Conservation (phyloP, 1,140 invertebrate genomes). For the Grapholita molesta region DNA sequence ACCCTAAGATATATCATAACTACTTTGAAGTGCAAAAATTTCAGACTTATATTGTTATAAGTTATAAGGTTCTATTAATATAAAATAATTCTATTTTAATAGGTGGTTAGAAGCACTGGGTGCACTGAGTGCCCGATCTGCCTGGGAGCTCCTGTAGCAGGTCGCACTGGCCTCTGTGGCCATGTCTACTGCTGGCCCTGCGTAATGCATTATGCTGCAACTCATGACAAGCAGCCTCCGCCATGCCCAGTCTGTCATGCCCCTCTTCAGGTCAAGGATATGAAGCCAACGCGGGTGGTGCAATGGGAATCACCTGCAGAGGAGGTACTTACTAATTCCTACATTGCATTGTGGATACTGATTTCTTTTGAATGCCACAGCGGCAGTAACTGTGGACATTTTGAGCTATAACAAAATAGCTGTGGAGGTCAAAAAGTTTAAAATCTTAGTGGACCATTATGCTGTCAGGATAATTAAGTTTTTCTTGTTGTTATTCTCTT, state of each 20-base stretch:
- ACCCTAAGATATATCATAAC: no score
- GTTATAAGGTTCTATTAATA: no score
- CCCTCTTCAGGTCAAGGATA: conserved; percentile 85
- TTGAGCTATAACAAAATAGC: no score
- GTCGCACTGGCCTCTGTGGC: conserved; percentile 95
- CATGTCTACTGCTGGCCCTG: conserved; percentile 98
- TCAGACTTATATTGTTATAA: no score
- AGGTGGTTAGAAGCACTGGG: conserved; percentile 77
- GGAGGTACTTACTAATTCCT: conserved; percentile 37
- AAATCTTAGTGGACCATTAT: no score
- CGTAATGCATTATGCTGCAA: conserved; percentile 93
- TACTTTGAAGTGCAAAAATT: no score
- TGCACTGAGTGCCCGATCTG: conserved; percentile 94
- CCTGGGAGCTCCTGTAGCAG: conserved; percentile 88
- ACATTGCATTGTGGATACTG: no score
- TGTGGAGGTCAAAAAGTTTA: no score
- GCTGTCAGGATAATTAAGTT: no score
- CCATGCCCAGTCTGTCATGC: conserved; percentile 94
- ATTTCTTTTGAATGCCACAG: no score
- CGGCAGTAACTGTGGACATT: no score
- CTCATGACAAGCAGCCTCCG: conserved; percentile 84
- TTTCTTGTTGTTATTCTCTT: no score
- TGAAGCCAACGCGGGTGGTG: conserved; percentile 80
- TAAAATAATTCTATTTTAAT: background rate
- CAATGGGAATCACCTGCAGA: conserved; percentile 60